phyloP scores from a whole-genome alignment of 1,140 invertebrate genomes.

The Schlechtendalia chinensis region DNA sequence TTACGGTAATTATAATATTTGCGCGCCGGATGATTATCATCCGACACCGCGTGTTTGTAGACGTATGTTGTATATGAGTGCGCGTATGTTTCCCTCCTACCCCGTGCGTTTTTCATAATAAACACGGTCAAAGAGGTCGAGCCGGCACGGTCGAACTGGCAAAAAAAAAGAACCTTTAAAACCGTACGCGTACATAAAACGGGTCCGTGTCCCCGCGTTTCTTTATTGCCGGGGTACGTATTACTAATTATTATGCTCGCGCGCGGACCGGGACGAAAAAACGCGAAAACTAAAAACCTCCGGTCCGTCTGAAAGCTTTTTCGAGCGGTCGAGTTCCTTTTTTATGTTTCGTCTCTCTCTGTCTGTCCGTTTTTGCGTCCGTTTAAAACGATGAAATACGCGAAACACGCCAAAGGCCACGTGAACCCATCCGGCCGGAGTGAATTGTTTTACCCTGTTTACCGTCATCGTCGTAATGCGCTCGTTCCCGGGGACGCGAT shows the following conservation, averaged over 20 bases:
- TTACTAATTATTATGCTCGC: constrained; percentile 3
- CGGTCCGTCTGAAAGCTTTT: constrained; percentile 41
- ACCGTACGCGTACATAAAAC: too few relatives aligned
- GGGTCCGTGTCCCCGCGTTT: too few relatives aligned
- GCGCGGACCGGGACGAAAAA: too few relatives aligned
- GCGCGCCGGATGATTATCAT: constrained; percentile 32
- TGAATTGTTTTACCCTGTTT: not conserved
- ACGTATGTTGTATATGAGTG: too few relatives aligned
- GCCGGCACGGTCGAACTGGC: constrained; percentile 17
- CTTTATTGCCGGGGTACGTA: not conserved
- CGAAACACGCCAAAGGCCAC: constrained; percentile 4
- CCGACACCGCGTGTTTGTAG: too few relatives aligned
- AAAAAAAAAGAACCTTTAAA: too few relatives aligned
- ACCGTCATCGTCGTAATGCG: not conserved
- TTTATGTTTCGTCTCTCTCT: constrained; percentile 6
- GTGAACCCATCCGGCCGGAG: not conserved
- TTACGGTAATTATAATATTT: constrained; percentile 43
- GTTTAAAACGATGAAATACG: too few relatives aligned
- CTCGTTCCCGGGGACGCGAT: not conserved
- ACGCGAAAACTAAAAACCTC: constrained; percentile 25
- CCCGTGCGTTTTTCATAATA: too few relatives aligned
- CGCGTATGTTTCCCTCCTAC: too few relatives aligned
- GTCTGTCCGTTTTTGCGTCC: too few relatives aligned
- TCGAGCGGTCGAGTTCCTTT: not conserved
- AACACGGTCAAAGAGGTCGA: constrained; percentile 8